These are phyloP conservation scores for Apodemus speciosus DNA, from an alignment of 2,113 vertebrate genomes.

Conservation along the genomic window DNA sequence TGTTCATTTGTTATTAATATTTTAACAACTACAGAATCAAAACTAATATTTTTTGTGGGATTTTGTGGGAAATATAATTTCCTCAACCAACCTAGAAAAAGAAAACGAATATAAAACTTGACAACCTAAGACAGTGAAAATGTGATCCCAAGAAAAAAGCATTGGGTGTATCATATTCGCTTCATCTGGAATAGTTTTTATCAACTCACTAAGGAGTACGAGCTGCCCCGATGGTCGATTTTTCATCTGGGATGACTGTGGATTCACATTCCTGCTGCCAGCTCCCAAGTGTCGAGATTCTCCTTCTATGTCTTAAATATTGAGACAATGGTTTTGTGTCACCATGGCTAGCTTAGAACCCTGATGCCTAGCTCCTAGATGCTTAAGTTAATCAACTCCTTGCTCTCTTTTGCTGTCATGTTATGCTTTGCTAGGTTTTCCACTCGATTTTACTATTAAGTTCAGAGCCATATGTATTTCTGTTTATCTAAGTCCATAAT, in stretches of 20 bases:
- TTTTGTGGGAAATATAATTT: neutral
- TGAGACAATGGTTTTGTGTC: neutral
- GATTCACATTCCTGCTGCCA: neutral
- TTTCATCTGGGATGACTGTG: too few species aligned
- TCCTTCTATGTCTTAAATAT: neutral
- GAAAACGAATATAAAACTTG: neutral
- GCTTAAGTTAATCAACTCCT: neutral
- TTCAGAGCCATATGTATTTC: neutral
- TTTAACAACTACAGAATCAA: neutral
- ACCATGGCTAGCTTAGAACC: neutral
- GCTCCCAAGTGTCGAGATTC: neutral
- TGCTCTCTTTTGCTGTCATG: neutral
- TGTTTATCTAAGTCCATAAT: neutral
- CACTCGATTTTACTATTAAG: neutral
- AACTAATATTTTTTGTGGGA: neutral
- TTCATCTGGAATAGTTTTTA: neutral
- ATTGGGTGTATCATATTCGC: neutral
- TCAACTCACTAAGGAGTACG: neutral
- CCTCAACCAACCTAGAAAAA: neutral
- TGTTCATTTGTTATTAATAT: neutral
- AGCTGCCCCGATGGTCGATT: too few species aligned
- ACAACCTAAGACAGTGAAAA: neutral
- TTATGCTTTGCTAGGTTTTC: neutral
- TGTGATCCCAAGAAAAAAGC: neutral
- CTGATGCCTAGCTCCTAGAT: neutral